Evolutionary conservation across 2,113 vertebrate genomes (phyloP), one percentile per base, ranked within the genome.

Genomic region (Salminus brasiliensis): DNA sequence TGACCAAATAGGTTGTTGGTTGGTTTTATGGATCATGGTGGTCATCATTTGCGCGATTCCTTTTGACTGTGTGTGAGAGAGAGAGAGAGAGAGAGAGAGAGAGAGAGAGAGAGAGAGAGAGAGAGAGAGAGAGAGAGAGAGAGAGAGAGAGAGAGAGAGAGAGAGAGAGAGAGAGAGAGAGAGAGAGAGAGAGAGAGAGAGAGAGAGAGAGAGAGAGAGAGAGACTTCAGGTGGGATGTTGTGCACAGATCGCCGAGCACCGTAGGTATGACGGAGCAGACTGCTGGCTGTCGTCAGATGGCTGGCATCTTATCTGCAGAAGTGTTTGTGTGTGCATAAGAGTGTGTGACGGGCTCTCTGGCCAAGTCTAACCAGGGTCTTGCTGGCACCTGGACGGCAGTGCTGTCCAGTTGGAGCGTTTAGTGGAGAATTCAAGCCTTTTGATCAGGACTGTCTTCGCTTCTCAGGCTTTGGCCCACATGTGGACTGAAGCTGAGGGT

Each of bases 311-410:
- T 41, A 62, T 12, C 63, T 63, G 27, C 49, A 15, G 36, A 32
- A 30, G 65, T 30, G 60, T 34, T 3, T 23, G 57, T 15, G 18
- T 39, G 63, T 34, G 65, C 9, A 39, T 27, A n/a, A 7, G 27
- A 47, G 63, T 55, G 82, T 72, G 67, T 59, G 72, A 41, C 5
- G 66, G 30, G 68, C 49, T 66, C 29, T 74, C 12, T 15, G 53
- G 76, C 71, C 75, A 59, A 76, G 67, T 72, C 55, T 65, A 66
- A 52, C 34, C 41, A 23, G 74, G 71, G 76, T 79, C 23, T 79
- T 29, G 32, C 60, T 66, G 66, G 66, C 81, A 66, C 25, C 72
- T 74, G 63, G 49, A 30, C 15, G 67, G 36, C 41, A 10, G 32
- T 39, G 41, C 52, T 13, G 49, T 74, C 49, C 43, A 71, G 41